A percentile compares a stretch with the other conserved stretches of the same genome.
Evolutionary conservation across 2,113 vertebrate species (phyloP).

Genomic region (Probosciger aterrimus): DNA sequence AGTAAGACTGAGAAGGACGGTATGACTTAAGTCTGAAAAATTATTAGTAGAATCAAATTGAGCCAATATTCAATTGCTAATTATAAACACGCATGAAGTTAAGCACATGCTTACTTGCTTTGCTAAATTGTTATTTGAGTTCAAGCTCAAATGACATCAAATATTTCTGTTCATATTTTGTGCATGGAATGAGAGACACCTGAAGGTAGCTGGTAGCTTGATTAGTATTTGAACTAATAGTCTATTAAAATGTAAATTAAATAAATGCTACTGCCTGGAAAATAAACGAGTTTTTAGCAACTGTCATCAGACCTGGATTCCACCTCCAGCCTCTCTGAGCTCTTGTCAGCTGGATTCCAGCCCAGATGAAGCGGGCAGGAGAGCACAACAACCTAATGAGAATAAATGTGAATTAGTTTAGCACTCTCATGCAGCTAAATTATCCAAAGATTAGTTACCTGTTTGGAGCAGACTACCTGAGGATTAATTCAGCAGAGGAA

Average conservation of each 20-base stretch:
- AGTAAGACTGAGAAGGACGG: background rate
- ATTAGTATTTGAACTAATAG: conserved; percentile 25
- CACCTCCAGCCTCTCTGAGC: conserved; percentile 17
- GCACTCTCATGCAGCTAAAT: conserved; percentile 16
- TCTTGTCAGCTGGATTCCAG: conserved; percentile 35
- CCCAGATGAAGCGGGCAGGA: conserved; percentile 44
- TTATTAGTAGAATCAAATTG: background rate
- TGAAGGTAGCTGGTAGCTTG: conserved; percentile 10
- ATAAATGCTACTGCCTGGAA: conserved; percentile 51
- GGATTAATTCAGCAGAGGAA: conserved; percentile 21
- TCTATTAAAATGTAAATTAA: conserved; percentile 63
- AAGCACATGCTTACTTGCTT: background rate
- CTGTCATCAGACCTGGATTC: conserved; percentile 36
- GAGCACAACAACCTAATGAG: conserved; percentile 36
- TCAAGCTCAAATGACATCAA: background rate
- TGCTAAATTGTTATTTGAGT: background rate
- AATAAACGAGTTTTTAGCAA: conserved; percentile 52
- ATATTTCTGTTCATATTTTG: background rate
- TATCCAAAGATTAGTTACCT: conserved; percentile 44
- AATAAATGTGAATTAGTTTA: conserved; percentile 60
- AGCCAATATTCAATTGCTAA: background rate
- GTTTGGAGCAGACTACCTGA: background rate
- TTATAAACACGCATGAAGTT: background rate
- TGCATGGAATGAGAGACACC: background rate
- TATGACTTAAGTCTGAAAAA: background rate